phyloP scores from a whole-genome alignment of 1,140 invertebrate species.

The Drosophila virilis region DNA sequence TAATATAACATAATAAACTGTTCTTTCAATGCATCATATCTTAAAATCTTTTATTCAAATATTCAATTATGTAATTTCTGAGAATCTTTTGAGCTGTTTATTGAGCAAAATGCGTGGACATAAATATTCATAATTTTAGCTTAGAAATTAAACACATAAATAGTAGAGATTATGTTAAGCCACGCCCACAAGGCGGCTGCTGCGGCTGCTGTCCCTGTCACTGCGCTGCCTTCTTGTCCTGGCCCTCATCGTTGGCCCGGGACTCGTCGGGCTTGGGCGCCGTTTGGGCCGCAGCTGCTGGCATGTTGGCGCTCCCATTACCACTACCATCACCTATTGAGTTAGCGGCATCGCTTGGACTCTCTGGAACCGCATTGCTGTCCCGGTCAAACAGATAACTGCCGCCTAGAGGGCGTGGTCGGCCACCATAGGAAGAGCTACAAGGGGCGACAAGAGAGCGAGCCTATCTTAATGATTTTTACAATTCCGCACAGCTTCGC shows the following conservation, averaged over 20 bases:
- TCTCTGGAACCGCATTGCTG: conserved; percentile 62
- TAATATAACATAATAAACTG: conserved; percentile 46
- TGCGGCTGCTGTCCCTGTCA: conserved; percentile 15
- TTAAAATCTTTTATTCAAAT: not conserved
- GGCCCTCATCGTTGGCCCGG: conserved; percentile 23
- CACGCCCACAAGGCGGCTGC: conserved; percentile 50
- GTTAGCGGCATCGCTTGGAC: conserved; percentile 49
- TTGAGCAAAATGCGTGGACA: conserved; percentile 67
- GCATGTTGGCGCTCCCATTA: conserved; percentile 57
- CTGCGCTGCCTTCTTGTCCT: conserved; percentile 47
- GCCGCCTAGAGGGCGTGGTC: conserved; percentile 80
- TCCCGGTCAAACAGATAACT: conserved; percentile 83
- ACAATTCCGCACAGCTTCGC: conserved; percentile 46
- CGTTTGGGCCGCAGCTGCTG: conserved; percentile 68
- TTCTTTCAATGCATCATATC: conserved; percentile 33
- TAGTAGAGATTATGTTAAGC: conserved; percentile 62
- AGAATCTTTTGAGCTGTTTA: conserved; percentile 74
- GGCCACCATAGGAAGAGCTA: conserved; percentile 84
- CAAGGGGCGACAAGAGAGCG: conserved; percentile 80
- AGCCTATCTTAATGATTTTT: conserved; percentile 82
- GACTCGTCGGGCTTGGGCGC: conserved; percentile 27
- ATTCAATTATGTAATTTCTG: not conserved
- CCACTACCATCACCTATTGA: conserved; percentile 49
- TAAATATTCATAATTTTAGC: conserved; percentile 65
- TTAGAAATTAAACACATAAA: conserved; percentile 75